phyloP scores from a whole-genome alignment of 2,797 vertebrate species.

The Lates japonicus region DNA sequence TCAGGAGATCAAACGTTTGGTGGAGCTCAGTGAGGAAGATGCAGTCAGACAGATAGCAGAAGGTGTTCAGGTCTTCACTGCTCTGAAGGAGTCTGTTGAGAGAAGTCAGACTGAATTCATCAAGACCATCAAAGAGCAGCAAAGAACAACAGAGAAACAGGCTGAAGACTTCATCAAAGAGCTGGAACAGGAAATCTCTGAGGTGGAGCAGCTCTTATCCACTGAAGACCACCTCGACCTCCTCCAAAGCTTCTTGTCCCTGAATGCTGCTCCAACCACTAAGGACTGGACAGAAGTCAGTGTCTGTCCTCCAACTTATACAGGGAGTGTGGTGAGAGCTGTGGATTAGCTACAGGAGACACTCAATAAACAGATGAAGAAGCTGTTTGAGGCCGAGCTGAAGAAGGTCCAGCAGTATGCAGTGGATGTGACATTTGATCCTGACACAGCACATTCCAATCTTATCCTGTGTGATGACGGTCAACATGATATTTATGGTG shows the following conservation, averaged over 20 bases:
- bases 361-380: not conserved
- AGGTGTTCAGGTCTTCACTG: slow-evolving; percentile 4
- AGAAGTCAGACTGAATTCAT: slow-evolving; percentile 19
- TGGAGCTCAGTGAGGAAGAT: slow-evolving; percentile 24
- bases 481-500: too few species aligned
- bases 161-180: too few species aligned
- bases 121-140: not conserved
- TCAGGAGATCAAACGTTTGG: not conserved
- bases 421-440: too few species aligned
- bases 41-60: slow-evolving; percentile 7
- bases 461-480: slow-evolving; percentile 2
- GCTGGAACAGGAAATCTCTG: too few species aligned
- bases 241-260: too few species aligned
- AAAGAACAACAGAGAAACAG: slow-evolving; percentile 6
- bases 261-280: too few species aligned
- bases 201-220: too few species aligned
- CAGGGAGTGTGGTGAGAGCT: slow-evolving; percentile 4
- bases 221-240: too few species aligned
- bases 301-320: too few species aligned
- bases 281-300: slow-evolving; percentile 7
- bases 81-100: slow-evolving; percentile 15
- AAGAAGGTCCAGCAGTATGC: too few species aligned
- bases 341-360: slow-evolving; percentile 19
- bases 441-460: slow-evolving; percentile 15
- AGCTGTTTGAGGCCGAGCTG: slow-evolving; percentile 12